Evolutionary conservation across 2,113 vertebrate genomes (phyloP), one percentile per base, ranked within the genome.

Genomic region (Stictonetta naevosa): DNA sequence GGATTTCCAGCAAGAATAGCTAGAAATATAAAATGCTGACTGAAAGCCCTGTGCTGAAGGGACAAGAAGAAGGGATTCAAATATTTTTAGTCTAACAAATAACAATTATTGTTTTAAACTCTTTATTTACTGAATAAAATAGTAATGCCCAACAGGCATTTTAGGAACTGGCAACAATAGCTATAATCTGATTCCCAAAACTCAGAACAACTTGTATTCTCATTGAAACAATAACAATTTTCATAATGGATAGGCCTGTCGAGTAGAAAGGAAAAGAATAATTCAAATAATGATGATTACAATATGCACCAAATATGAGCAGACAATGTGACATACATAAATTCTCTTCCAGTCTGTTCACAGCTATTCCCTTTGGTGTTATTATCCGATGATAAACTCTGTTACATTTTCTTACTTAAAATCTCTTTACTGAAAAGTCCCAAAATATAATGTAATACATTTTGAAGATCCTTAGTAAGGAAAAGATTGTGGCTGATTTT

Each of bases 151-250:
- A 92, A 78, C 46, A 88, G 95, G 69, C 94, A 91, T 91, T 86
- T 94, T 86, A 94, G 36, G 73, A 94, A 86, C 88, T 72, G 66
- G 83, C 69, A 95, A 95, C 95, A 94, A 96, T 96, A 92, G 66
- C 40, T 84, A 76, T 48, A 94, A 91, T 93, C 76, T 91, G 69
- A 62, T 92, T 94, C 77, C 83, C 87, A 87, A 96, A 92, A 50
- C 48, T 69, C 90, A 91, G 86, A 96, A 93, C 93, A 93, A 91
- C 90, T 96, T 94, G 90, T 89, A 97, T 95, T 95, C 96, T 96
- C 36, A 92, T 52, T 95, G 92, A 96, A 96, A 96, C 95, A 97
- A 97, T 95, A 95, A 95, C 83, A 96, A 95, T 96, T 93, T 94
- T 95, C 62, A 62, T 92, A 94, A 96, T 93, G 88, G 92, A 92